Conservation (phyloP, 2,797 vertebrate species). For the Myotis pilosus region DNA sequence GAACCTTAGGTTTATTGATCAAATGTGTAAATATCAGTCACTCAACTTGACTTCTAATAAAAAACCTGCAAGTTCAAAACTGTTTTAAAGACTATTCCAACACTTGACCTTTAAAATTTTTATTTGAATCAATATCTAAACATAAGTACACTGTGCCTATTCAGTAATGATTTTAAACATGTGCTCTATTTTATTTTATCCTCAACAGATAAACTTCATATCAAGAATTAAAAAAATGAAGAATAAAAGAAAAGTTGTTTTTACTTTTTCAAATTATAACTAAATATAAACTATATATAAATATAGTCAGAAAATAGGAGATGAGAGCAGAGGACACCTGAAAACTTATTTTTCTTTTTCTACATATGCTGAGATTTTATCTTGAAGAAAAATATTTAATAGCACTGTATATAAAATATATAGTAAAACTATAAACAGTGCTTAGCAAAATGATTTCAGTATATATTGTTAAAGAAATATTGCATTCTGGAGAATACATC, state of each 20-base stretch:
- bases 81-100: constrained; percentile 52
- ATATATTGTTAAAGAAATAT: not conserved
- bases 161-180: constrained; percentile 39
- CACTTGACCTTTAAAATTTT: constrained; percentile 68
- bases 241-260: not conserved
- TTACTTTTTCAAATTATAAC: not conserved
- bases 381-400: not conserved
- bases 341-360: not conserved
- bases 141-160: not conserved
- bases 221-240: constrained; percentile 45
- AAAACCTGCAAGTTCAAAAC: constrained; percentile 59
- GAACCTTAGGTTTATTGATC: constrained; percentile 69
- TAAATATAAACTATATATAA: not conserved
- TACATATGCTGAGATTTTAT: not conserved
- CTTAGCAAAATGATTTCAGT: not conserved
- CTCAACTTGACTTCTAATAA: constrained; percentile 61
- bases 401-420: not conserved
- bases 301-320: not conserved
- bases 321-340: not conserved
- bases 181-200: constrained; percentile 22
- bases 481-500: not conserved
- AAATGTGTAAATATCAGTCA: constrained; percentile 72
- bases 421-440: not conserved
- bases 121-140: constrained; percentile 62
- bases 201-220: not conserved